Conservation (phyloP, 2,113 vertebrate species). For the Monarcha castaneiventris region DNA sequence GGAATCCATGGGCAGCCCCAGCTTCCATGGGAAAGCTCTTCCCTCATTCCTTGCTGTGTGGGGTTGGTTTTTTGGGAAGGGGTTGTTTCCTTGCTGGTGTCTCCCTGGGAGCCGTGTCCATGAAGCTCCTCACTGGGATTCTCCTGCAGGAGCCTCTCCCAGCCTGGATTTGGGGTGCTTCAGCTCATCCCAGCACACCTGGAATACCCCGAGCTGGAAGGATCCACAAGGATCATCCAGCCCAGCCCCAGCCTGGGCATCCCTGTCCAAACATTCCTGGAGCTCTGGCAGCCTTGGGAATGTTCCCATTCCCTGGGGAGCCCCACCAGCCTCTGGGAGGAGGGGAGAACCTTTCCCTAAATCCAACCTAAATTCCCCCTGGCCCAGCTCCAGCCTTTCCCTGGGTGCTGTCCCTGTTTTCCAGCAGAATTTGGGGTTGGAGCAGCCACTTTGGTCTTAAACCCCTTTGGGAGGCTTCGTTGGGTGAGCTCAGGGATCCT, state of each 20-base stretch:
- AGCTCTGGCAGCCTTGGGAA: background rate
- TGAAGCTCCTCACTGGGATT: background rate
- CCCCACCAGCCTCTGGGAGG: background rate
- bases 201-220: background rate
- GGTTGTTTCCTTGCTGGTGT: background rate
- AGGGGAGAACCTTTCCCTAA: background rate
- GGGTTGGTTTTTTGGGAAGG: background rate
- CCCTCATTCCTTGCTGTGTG: background rate
- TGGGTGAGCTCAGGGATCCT: background rate
- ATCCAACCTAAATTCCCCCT: background rate
- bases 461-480: background rate
- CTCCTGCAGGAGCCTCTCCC: background rate
- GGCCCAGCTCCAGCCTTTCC: background rate
- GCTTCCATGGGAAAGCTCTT: too few species aligned
- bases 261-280: background rate
- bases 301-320: background rate
- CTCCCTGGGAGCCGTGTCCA: fast-evolving
- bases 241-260: background rate
- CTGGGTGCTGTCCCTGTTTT: background rate
- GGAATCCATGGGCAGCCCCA: background rate
- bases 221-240: background rate
- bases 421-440: background rate
- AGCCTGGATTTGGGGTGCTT: background rate
- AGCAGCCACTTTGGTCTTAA: background rate
- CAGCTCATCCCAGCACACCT: fast-evolving